phyloP scores from a whole-genome alignment of 2,797 vertebrate genomes.

The Spinibarbus caldwelli region DNA sequence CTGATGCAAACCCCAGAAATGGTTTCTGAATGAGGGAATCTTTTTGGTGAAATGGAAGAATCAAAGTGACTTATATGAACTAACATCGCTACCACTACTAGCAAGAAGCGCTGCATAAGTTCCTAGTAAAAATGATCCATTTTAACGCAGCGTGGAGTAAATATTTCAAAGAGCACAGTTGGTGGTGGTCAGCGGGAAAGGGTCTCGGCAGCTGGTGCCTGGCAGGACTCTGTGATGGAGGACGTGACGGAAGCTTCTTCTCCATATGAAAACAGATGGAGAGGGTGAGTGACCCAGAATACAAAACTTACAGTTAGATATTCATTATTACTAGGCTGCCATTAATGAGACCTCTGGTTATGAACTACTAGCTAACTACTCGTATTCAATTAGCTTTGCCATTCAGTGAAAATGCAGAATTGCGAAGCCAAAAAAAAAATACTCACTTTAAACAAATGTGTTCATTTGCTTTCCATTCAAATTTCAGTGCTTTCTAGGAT shows the following conservation, averaged over 20 bases:
- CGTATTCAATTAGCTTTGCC: not conserved
- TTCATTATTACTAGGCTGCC: constrained; percentile 35
- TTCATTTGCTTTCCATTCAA: not conserved
- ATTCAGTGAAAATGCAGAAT: not conserved
- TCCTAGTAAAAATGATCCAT: constrained; percentile 3
- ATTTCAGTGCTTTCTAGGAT: not conserved
- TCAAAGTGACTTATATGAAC: not conserved
- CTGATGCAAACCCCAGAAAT: not conserved
- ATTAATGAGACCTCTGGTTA: constrained; percentile 10
- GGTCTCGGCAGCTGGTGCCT: constrained; percentile 81
- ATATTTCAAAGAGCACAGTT: constrained; percentile 70
- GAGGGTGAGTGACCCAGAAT: constrained; percentile 46
- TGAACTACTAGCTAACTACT: constrained; percentile 10
- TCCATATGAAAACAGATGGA: constrained; percentile 57
- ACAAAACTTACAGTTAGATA: constrained; percentile 23
- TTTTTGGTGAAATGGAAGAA: not conserved
- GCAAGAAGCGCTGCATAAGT: no score
- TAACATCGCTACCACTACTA: not conserved
- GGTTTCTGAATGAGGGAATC: not conserved
- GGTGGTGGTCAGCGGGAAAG: constrained; percentile 78
- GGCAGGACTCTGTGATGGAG: constrained; percentile 77
- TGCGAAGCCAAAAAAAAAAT: not conserved
- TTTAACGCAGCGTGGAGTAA: constrained; percentile 50
- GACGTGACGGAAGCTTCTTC: constrained; percentile 34
- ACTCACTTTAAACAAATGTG: not conserved